Conservation (phyloP, 2,888 invertebrate species). For the Cephus runcator region DNA sequence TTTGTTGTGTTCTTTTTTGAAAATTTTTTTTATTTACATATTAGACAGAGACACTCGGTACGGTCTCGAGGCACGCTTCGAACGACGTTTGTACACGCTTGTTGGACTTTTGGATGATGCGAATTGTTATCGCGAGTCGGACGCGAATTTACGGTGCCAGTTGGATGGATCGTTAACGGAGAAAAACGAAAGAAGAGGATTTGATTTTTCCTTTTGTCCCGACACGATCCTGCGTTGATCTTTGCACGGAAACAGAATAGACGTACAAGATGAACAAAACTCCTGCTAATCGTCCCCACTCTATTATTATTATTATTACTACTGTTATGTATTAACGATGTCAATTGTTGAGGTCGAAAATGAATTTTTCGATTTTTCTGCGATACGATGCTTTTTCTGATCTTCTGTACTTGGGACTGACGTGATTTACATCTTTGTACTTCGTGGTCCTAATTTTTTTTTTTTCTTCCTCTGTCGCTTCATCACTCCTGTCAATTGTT, state of each 20-base stretch:
- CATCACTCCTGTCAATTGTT: conserved; percentile 3
- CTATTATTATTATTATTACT: conserved; percentile 2
- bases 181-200: background rate
- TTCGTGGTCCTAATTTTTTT: background rate
- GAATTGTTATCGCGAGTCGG: background rate
- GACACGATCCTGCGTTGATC: background rate
- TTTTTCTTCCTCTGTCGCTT: conserved; percentile 4
- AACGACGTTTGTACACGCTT: background rate
- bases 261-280: background rate
- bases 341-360: background rate
- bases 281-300: background rate
- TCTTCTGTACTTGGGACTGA: background rate
- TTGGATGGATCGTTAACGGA: background rate
- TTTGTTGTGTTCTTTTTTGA: background rate
- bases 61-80: background rate
- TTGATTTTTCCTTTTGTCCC: background rate
- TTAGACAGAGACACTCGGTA: background rate
- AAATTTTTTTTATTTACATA: background rate
- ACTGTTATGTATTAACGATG: conserved; percentile 4
- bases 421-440: background rate
- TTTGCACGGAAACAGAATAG: background rate
- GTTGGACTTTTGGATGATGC: background rate
- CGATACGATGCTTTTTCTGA: background rate
- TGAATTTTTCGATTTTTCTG: conserved; percentile 1
- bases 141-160: background rate